Evolutionary conservation across 2,113 vertebrate species (phyloP), one percentile per base, ranked within the genome.

Genomic region (Dendropsophus ebraccatus): DNA sequence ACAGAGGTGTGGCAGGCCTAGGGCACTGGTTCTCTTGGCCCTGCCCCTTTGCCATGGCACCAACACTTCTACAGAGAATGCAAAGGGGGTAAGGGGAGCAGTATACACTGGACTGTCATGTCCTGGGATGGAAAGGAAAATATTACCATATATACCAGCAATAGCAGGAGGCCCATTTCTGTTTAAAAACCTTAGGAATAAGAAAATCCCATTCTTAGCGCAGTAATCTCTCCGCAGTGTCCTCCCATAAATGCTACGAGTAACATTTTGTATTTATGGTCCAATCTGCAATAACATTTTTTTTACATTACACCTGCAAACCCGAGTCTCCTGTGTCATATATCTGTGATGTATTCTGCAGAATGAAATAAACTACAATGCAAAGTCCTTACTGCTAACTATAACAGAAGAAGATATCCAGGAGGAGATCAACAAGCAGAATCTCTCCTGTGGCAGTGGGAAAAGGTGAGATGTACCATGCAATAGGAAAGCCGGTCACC

Each of bases 331-430:
- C 35, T 41, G 35, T 21, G 19, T 70, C 8, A 11, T 70, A 70
- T 23, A 7, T 41, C 11, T 80, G 9, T 60, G 5, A 41, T 54
- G 50, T 19, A 28, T 45, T 45, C 90, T 92, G 14, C 87, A 92
- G 90, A 83, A 86, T 41, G 86, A 91, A 87, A 82, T 79, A 10
- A 87, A 21, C 10, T 70, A 52, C 76, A 62, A 77, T 1, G 30
- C 75, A 60, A 69, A 16, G 52, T 73, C 32, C 78, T 79, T 87
- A 83, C 82, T 87, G 85, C 49, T 88, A 62, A 32, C 82, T 37
- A 0, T 82, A 81, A 88, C 88, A 41, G 90, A 91, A 88, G 84
- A 41, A 1, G 90, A 94, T 49, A 90, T 50, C 52, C 83, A 92
- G 84, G 73, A 87, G 84, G 88, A 91, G 87, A 90, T 89, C 37